Evolutionary conservation across 2,797 vertebrate genomes (phyloP).

Genomic region (Smutsia gigantea): DNA sequence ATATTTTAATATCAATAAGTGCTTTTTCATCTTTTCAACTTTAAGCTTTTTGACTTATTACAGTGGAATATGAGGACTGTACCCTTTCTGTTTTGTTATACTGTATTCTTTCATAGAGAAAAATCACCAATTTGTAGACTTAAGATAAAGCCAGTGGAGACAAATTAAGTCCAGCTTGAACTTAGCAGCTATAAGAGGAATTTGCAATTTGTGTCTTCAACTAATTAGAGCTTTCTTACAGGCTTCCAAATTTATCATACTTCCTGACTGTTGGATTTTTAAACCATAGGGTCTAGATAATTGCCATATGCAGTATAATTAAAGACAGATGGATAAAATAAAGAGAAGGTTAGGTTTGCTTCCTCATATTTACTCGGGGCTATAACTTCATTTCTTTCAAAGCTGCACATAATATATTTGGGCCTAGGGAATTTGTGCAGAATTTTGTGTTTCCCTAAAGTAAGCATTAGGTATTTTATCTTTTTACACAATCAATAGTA

Average conservation of each 20-base stretch:
- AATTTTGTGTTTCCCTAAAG: constrained; percentile 20
- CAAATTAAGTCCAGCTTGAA: constrained; percentile 19
- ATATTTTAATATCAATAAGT: background rate
- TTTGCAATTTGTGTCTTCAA: constrained; percentile 5
- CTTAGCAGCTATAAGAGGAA: background rate
- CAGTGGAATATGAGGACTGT: background rate
- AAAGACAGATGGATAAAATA: background rate
- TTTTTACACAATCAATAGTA: constrained; percentile 26
- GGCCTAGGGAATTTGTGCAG: background rate
- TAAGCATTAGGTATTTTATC: background rate
- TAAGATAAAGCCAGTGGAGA: constrained; percentile 23
- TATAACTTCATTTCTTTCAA: background rate
- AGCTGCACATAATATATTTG: background rate
- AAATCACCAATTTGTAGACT: background rate
- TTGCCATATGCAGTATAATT: background rate
- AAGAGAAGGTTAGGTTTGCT: background rate
- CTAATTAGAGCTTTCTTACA: background rate
- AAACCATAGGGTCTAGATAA: background rate
- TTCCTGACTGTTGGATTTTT: background rate
- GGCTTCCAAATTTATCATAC: background rate
- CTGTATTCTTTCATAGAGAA: constrained; percentile 20
- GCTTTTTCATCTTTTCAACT: constrained; percentile 19
- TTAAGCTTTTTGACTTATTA: constrained; percentile 1
- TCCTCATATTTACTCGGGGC: background rate
- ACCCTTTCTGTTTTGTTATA: background rate